phyloP scores from a whole-genome alignment of 2,113 vertebrate genomes.

The Balaeniceps rex region DNA sequence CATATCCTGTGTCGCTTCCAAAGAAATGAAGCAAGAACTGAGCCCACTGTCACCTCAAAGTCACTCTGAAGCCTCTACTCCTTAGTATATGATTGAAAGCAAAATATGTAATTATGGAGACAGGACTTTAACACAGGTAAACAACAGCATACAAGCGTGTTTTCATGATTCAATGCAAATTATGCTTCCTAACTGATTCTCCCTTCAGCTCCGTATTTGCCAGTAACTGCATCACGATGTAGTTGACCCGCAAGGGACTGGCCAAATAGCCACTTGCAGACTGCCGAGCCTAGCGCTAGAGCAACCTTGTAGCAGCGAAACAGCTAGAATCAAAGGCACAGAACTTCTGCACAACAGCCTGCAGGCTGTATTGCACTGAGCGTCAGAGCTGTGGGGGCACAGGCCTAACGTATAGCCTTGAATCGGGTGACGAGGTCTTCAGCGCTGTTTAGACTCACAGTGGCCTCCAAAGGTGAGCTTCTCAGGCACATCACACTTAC shows the following conservation, averaged over 20 bases:
- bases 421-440: not conserved
- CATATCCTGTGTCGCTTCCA: not conserved
- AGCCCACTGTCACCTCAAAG: not conserved
- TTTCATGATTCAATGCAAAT: not conserved
- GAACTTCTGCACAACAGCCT: not conserved
- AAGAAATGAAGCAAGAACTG: not conserved
- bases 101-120: not conserved
- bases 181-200: not conserved
- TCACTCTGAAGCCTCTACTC: not conserved
- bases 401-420: not conserved
- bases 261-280: not conserved
- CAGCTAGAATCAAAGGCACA: not conserved
- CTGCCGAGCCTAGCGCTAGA: not conserved
- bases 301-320: not conserved
- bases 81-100: not conserved
- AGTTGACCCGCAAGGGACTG: not conserved
- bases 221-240: not conserved
- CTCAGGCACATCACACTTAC: not conserved
- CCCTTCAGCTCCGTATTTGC: not conserved
- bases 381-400: not conserved
- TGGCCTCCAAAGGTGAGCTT: not conserved
- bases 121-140: not conserved
- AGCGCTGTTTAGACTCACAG: not conserved
- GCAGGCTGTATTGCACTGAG: not conserved
- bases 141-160: not conserved